Base-by-base conservation (phyloP, 1,140 invertebrate species). In the Grapholita molesta region DNA sequence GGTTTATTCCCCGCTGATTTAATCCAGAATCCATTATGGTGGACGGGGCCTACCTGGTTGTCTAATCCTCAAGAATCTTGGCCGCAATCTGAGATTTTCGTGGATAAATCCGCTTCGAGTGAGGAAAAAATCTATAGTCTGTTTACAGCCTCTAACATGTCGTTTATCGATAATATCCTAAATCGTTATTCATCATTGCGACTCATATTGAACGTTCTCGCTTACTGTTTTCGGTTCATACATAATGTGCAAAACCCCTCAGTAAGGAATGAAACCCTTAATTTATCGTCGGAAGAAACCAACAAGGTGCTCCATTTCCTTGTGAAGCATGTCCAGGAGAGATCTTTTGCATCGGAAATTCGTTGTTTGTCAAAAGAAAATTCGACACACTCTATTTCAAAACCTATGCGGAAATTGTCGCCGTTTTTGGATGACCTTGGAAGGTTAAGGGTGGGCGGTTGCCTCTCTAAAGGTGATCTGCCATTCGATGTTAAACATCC, bases 1-100 rank as follows among this genome's bases (percentile, higher is more conserved):
- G 74, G 79, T 1, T 11, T 74, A 21, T 61, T 61, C 0, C 32
- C 74, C 15, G 0, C 5, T 3, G 66, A 78, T 24, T 67, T 82
- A 0, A 33, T 70, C 7, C 28, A 71, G 0, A 61, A 73, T 64
- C 8, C 25, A 4, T 23, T 71, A 28, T 80, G 76, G 74, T 66
- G 53, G 25, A 6, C 42, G 42, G 42, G 42, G 0, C 42, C 42
- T 2, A 5, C 11, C 0, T 48, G 42, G 42, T 18, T 48, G 12
- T 48, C 42, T n/a, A 11, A 6, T 2, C n/a, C 42, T n/a, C 12
- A n/a, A 18, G 2, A n/a, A 0, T 0, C n/a, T 15, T 48, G 42
- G 42, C 42, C 42, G n/a, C n/a, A n/a, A 18, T 1, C 4, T 4
- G 11, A 5, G 1, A 18, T 18, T 15, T 5, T 4, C 0, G 6